Evolutionary conservation across 2,888 invertebrate species (phyloP), one percentile per base, ranked within the genome.

Genomic region (Pterostichus niger): DNA sequence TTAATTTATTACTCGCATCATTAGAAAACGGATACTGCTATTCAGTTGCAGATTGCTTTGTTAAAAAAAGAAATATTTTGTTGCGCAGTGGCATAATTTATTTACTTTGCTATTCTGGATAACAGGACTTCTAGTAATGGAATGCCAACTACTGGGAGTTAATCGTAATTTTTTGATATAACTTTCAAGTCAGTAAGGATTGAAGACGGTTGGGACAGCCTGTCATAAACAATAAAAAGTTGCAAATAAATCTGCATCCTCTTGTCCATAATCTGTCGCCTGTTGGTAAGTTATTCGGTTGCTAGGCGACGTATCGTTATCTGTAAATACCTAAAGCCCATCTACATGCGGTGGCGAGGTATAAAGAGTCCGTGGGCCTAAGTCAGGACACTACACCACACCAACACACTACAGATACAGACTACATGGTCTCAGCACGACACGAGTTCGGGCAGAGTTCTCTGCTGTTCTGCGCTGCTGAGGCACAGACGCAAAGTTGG

Each of bases 271-370:
- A 49, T 49, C 49, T 40, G 40, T 49, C 49, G 49, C 49, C 13
- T 10, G 49, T 40, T 40, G 0, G 40, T 40, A 40, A 40, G 40
- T 3, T 40, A 40, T 6, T 54, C 15, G 54, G 54, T 54, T 59
- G 59, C 17, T 17, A 59, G 31, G 59, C 31, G 10, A 59, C 59
- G 17, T 17, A 59, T 13, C 33, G 64, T 64, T 64, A 64, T 64
- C 64, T 64, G 64, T 11, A 64, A 64, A 64, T 64, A 64, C 64
- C 64, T 64, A 40, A 11, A 59, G 35, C 64, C 33, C 33, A 64
- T 64, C 64, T 64, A 64, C 31, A 64, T 33, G n/a, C 64, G 35
- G 17, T 35, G 24, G 31, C 59, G 59, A 52, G 9, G 13, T 6
- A 15, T 9, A 56, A 17, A 17, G 56, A 17, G 56, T 56, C 40